Evolutionary conservation across 2,888 invertebrate species (phyloP).

Genomic region (Drosophila flavopinicola): DNA sequence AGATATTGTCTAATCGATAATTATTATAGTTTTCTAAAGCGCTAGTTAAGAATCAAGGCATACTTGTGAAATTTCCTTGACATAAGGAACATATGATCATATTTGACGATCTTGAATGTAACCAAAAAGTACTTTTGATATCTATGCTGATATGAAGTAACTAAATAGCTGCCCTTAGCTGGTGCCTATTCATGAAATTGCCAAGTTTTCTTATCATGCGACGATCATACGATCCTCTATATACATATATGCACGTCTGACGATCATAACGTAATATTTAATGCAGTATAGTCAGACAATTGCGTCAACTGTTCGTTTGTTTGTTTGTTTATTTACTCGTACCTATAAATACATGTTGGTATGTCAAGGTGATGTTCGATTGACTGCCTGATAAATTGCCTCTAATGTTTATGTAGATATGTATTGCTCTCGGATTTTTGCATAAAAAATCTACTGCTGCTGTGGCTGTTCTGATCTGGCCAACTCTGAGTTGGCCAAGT

Average conservation of each 20-base stretch:
- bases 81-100: not conserved
- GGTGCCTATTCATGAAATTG: not conserved
- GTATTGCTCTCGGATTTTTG: slow-evolving; percentile 38
- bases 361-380: slow-evolving; percentile 79
- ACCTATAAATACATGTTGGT: slow-evolving; percentile 62
- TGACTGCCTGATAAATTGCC: slow-evolving; percentile 57
- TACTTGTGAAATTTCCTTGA: too few relatives aligned
- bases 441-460: slow-evolving; percentile 42
- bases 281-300: slow-evolving; percentile 35
- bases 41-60: too few relatives aligned
- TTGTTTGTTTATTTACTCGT: slow-evolving; percentile 47
- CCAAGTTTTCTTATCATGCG: slow-evolving; percentile 3
- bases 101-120: not conserved
- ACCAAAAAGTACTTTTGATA: too few relatives aligned
- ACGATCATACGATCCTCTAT: slow-evolving; percentile 23
- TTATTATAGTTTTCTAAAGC: too few relatives aligned
- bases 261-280: slow-evolving; percentile 25
- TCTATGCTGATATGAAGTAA: too few relatives aligned
- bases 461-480: slow-evolving; percentile 20
- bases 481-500: slow-evolving; percentile 30
- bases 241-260: slow-evolving; percentile 3
- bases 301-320: slow-evolving; percentile 60
- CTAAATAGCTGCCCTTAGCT: too few relatives aligned
- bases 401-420: slow-evolving; percentile 45
- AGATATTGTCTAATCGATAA: too few relatives aligned